Evolutionary conservation across 2,113 vertebrate species (phyloP).

Genomic region (Takifugu bimaculatus): DNA sequence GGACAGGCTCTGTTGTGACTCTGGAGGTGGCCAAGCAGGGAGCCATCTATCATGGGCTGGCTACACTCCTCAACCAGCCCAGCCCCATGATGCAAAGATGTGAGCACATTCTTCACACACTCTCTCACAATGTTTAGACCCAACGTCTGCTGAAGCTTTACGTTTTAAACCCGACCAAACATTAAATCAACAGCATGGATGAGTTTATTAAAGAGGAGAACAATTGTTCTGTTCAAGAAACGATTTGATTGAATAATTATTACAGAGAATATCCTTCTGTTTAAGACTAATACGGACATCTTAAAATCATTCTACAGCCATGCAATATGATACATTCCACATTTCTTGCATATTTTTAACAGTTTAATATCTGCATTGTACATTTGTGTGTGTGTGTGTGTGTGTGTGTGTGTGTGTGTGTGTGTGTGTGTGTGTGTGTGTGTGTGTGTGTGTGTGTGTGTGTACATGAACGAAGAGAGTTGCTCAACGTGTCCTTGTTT

Average conservation of each 20-base stretch:
- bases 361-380: no score
- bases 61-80: constrained; percentile 95
- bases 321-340: no score
- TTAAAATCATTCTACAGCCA: no score
- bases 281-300: no score
- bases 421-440: background rate
- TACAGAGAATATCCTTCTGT: no score
- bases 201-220: no score
- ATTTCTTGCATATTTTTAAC: no score
- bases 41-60: constrained; percentile 95
- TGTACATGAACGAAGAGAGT: constrained; percentile 32
- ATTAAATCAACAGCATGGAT: no score
- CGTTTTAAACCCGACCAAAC: constrained; percentile 9
- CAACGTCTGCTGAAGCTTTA: background rate
- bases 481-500: constrained; percentile 42
- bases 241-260: no score
- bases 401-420: background rate
- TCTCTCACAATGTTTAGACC: background rate
- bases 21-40: constrained; percentile 98
- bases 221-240: no score
- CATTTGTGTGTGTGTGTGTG: background rate
- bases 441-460: background rate
- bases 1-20: constrained; percentile 95
- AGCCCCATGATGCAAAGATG: constrained; percentile 96
- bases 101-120: constrained; percentile 52